Evolutionary conservation across 2,888 invertebrate genomes (phyloP), one percentile per base, ranked within the genome.

Genomic region (Macrosiphum euphorbiae): DNA sequence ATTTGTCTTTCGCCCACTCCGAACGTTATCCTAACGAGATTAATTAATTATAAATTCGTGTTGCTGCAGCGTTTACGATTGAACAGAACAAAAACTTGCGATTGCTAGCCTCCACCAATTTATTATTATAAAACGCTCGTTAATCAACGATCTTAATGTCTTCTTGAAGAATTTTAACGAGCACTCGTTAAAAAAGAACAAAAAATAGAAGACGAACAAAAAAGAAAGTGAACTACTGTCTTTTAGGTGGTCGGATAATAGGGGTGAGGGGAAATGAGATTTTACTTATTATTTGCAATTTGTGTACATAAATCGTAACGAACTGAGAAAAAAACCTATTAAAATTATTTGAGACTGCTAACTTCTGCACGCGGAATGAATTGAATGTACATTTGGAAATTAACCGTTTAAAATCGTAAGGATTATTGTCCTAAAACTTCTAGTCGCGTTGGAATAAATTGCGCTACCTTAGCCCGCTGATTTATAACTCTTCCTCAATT

Each of bases 121-220:
- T 94, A 93, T 93, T 93, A 89, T 94, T 90, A 94, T 90, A 94
- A 94, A 90, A 94, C 85, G 84, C 85, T 94, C 93, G 86, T 94
- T 94, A 94, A 94, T 94, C 93, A 94, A 94, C 93, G 50, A 90
- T 94, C 93, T 94, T 90, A 94, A 90, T 90, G 93, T 90, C 93
- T 94, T 94, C 90, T 94, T 90, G 93, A 94, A 90, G 90, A 61
- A 94, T 94, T 94, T 94, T 94, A 94, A 94, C 90, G 90, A 94
- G 93, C 93, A 86, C 35, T 94, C 93, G 93, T 94, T 90, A 58
- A 93, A 93, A 92, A 88, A 78, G 3, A 88, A 28, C 28, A 55
- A 67, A 67, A 41, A 50, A 87, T 24, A 67, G 50, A n/a, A 92
- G 41, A 52, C 26, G 28, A 44, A 88, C 24, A 93, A 84, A 93